A percentile compares a stretch with the other conserved stretches of the same genome.
phyloP scores from a whole-genome alignment of 2,888 invertebrate genomes.

The Teleogryllus oceanicus region DNA sequence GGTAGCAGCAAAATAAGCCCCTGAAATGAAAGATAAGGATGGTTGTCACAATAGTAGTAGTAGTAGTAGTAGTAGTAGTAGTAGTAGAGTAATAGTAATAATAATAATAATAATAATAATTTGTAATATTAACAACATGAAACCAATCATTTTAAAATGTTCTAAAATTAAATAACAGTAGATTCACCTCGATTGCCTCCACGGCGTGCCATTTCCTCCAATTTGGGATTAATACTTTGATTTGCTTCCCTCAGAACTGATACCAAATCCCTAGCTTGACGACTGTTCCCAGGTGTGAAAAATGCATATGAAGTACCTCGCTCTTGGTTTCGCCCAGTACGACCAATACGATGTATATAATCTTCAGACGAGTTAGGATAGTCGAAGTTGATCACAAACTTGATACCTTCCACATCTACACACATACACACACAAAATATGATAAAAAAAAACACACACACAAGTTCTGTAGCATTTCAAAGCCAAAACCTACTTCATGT shows the following conservation, averaged over 20 bases:
- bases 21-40: background rate
- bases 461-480: background rate
- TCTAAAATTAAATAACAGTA: background rate
- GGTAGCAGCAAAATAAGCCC: background rate
- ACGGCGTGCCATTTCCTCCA: slow-evolving; percentile 72
- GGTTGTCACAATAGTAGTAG: background rate
- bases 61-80: background rate
- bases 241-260: slow-evolving; percentile 87
- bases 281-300: slow-evolving; percentile 83
- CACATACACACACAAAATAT: background rate
- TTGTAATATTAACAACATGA: background rate
- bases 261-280: slow-evolving; percentile 84
- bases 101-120: background rate
- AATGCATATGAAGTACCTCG: slow-evolving; percentile 93
- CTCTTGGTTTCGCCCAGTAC: slow-evolving; percentile 82
- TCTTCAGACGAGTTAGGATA: slow-evolving; percentile 94
- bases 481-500: background rate
- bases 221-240: slow-evolving; percentile 82
- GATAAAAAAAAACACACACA: background rate
- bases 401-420: slow-evolving; percentile 80
- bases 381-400: slow-evolving; percentile 94
- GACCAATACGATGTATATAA: slow-evolving; percentile 92
- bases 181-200: slow-evolving; percentile 56
- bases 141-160: background rate
- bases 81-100: background rate